Evolutionary conservation across 2,113 vertebrate genomes (phyloP).

Genomic region (Bubo blakistoni): DNA sequence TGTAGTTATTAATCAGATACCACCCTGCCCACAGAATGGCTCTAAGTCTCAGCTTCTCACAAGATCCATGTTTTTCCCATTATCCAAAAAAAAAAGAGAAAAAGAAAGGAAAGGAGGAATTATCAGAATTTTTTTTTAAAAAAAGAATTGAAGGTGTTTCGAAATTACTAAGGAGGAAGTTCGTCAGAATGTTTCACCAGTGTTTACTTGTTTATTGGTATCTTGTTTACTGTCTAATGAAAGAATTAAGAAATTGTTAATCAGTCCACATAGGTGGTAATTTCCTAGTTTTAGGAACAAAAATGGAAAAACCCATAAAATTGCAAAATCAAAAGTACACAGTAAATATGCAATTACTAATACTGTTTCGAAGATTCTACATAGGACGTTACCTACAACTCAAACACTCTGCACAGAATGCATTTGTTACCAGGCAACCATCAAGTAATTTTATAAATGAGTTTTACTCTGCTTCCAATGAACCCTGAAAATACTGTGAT

Average conservation of each 20-base stretch:
- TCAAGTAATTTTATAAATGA: slow-evolving; percentile 61
- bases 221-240: background rate
- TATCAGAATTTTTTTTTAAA: too few species aligned
- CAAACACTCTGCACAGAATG: slow-evolving; percentile 21
- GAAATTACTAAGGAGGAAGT: background rate
- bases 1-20: background rate
- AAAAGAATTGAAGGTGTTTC: background rate
- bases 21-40: background rate
- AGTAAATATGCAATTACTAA: slow-evolving; percentile 43
- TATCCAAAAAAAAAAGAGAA: background rate
- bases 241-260: background rate
- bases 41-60: background rate
- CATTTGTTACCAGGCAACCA: slow-evolving; percentile 71
- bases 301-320: background rate
- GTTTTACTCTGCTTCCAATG: slow-evolving; percentile 52
- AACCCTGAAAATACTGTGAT: slow-evolving; percentile 63
- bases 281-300: background rate
- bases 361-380: slow-evolving; percentile 11
- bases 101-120: background rate
- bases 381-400: slow-evolving; percentile 35
- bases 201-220: background rate
- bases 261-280: background rate
- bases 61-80: background rate
- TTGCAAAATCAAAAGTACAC: background rate
- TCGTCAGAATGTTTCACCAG: background rate